phyloP scores from a whole-genome alignment of 2,888 invertebrate species.

The Gymnocheta viridis region DNA sequence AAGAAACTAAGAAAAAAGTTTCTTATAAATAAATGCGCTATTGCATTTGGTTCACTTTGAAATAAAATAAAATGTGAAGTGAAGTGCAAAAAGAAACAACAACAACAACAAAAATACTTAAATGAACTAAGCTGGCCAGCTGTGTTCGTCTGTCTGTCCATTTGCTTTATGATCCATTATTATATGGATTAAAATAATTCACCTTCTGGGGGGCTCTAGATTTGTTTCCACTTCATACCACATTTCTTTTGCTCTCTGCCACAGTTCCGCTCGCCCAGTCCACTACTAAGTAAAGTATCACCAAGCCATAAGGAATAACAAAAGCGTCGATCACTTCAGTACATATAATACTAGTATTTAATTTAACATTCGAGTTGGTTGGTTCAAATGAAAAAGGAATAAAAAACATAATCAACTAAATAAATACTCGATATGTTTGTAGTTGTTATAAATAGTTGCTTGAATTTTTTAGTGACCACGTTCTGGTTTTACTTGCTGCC shows the following conservation, averaged over 20 bases:
- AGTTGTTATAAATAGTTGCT: slow-evolving; percentile 34
- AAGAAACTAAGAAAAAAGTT: slow-evolving; percentile 1
- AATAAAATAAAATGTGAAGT: slow-evolving; percentile 13
- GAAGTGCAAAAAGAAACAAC: slow-evolving; percentile 35
- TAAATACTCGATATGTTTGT: slow-evolving; percentile 23
- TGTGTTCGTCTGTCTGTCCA: slow-evolving; percentile 68
- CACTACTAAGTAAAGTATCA: slow-evolving; percentile 23
- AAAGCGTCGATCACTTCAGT: slow-evolving; percentile 12
- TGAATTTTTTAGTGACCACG: slow-evolving; percentile 43
- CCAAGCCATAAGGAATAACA: slow-evolving; percentile 7
- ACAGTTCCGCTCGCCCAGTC: slow-evolving; percentile 52
- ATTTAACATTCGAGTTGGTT: slow-evolving; percentile 52
- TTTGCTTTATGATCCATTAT: slow-evolving; percentile 73
- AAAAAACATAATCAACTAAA: slow-evolving; percentile 22
- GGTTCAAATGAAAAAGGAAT: slow-evolving; percentile 10
- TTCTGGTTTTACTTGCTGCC: slow-evolving; percentile 46
- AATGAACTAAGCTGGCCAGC: slow-evolving; percentile 69
- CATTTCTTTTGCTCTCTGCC: slow-evolving; percentile 36
- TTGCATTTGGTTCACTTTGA: slow-evolving; percentile 64
- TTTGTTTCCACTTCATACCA: slow-evolving; percentile 19
- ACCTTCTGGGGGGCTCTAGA: slow-evolving; percentile 72
- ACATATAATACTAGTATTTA: slow-evolving; percentile 41
- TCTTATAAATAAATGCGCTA: slow-evolving; percentile 53
- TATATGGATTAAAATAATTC: slow-evolving; percentile 74
- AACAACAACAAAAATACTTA: neutral